Evolutionary conservation across 1,140 invertebrate species (phyloP), one percentile per base, ranked within the genome.

Genomic region (Papilio xuthus): DNA sequence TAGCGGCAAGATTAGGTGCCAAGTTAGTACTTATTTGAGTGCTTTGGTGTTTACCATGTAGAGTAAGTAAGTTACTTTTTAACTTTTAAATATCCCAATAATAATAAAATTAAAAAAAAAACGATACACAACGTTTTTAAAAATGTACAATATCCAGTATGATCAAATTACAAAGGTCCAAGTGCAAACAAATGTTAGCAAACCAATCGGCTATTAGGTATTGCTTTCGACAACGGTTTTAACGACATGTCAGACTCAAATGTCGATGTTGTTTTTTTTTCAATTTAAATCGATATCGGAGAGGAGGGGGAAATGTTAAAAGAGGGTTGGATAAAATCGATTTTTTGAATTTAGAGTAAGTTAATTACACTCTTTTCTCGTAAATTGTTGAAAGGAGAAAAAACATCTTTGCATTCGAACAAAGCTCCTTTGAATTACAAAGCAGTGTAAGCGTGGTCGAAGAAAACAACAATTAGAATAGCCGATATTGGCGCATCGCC

Each of bases 381-480:
- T 32, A 42, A 76, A 42, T 60, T 56, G 77, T 77, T 50, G 63
- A 69, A 70, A 50, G 53, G 50, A 72, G 18, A 77, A 70, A 41
- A 74, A 79, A 53, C 26, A 60, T 37, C 60, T 73, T 72, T 78
- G 67, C 50, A 73, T 79, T 26, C 47, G 37, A 67, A 67, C 60
- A 79, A 79, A 79, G 44, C 18, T 56, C 50, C 37, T 81, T 83
- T 79, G 76, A 81, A 81, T 80, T 77, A 82, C 63, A 82, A 89
- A 86, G 83, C 76, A 86, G 85, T 81, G 87, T 87, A 86, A 91
- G 90, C 86, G 87, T 84, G 80, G 80, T 76, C 82, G 80, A 82
- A 82, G 85, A 90, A 89, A 91, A 93, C 89, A 93, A 92, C 89
- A 92, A 93, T 93, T 92, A 93, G 88, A 92, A 91, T 92, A 89